phyloP scores from a whole-genome alignment of 37 sponge, comb jelly and placozoan species.

The Corticium candelabrum region DNA sequence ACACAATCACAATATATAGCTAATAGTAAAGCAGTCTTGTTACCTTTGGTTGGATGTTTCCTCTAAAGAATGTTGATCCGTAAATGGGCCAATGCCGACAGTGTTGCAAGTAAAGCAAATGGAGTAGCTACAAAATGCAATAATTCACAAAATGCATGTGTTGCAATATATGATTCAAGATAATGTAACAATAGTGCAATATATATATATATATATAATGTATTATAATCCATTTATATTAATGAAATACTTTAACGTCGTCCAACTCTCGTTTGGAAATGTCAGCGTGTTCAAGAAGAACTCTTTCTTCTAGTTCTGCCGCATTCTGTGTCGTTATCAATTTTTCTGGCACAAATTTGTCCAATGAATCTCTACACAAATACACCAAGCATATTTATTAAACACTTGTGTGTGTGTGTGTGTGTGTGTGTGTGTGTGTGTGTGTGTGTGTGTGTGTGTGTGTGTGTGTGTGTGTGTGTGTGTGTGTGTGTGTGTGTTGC shows the following conservation, averaged over 20 bases:
- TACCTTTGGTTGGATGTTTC: not conserved
- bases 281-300: not conserved
- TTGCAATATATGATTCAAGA: too few relatives aligned
- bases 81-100: constrained; percentile 81
- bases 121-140: constrained; percentile 20
- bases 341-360: not conserved
- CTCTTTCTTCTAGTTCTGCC: not conserved
- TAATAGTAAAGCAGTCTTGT: not conserved
- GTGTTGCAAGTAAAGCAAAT: constrained; percentile 37
- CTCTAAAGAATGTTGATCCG: constrained; percentile 35
- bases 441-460: too few relatives aligned
- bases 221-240: too few relatives aligned
- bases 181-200: too few relatives aligned
- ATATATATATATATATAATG: too few relatives aligned
- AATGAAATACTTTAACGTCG: not conserved
- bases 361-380: not conserved
- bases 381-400: not conserved
- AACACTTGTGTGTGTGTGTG: not conserved
- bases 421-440: too few relatives aligned
- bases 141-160: not conserved
- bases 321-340: not conserved
- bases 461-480: too few relatives aligned
- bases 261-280: not conserved
- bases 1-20: not conserved
- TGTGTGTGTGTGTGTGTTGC: too few relatives aligned